A percentile compares a stretch with the other conserved stretches of the same genome.
Evolutionary conservation across 23 tunicate species (phyloP).

Genomic region (Trididemnum clinides): DNA sequence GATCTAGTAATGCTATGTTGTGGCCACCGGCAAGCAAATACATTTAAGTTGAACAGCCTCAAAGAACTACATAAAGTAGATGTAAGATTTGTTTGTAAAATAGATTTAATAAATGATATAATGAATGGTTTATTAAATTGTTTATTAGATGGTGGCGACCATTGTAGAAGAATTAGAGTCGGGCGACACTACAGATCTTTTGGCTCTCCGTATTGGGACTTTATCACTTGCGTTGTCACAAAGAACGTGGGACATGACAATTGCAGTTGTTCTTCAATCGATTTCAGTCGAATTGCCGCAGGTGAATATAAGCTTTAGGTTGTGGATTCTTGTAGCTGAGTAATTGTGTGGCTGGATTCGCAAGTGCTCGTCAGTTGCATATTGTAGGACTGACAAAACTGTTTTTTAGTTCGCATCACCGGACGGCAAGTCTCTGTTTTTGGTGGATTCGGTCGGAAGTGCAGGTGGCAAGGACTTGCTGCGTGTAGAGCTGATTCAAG

Average conservation of each 20-base stretch:
- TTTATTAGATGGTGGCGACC: constrained; percentile 30
- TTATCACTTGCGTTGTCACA: constrained; percentile 18
- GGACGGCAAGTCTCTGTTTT: constrained; percentile 39
- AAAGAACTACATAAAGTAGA: no score
- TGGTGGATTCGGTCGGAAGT: constrained; percentile 35
- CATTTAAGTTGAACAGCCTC: no score
- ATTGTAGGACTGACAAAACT: no score
- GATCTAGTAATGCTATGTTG: no score
- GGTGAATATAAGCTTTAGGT: neutral
- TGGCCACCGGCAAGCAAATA: no score
- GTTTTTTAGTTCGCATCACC: constrained; percentile 39
- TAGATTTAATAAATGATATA: no score
- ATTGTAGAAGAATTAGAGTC: constrained; percentile 17
- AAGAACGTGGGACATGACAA: constrained; percentile 62
- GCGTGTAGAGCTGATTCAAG: constrained; percentile 46
- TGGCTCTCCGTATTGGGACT: constrained; percentile 35
- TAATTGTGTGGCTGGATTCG: no score
- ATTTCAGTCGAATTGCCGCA: constrained; percentile 16
- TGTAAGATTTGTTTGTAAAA: no score
- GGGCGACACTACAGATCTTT: neutral
- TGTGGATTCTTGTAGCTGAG: neutral
- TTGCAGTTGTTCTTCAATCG: constrained; percentile 35
- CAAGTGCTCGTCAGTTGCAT: no score
- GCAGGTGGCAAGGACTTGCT: constrained; percentile 25
- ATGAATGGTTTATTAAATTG: no score